Percentiles rank a stretch among this genome's conserved stretches.
These are phyloP conservation scores for Cheilosia scutellata DNA, from an alignment of 2,888 invertebrate genomes.

Conservation along the genomic window DNA sequence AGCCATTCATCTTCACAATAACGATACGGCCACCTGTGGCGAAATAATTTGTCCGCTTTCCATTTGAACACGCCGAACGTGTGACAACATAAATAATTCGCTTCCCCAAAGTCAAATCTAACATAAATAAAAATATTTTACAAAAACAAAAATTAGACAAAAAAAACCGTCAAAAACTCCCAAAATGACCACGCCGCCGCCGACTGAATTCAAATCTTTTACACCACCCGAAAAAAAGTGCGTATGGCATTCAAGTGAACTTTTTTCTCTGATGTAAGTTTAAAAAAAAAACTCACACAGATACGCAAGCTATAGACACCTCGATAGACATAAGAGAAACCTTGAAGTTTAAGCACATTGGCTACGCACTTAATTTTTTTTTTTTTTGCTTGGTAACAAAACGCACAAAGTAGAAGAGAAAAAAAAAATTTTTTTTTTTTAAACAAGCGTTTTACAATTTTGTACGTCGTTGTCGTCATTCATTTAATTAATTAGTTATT, in stretches of 20 bases:
- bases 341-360: constrained; percentile 40
- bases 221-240: neutral
- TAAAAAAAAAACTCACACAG: neutral
- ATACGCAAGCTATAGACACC: neutral
- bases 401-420: neutral
- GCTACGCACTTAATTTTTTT: constrained; percentile 10
- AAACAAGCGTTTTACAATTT: constrained; percentile 7
- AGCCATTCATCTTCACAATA: neutral
- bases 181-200: constrained; percentile 5
- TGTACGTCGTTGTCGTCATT: constrained; percentile 15
- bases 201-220: constrained; percentile 30
- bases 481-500: constrained; percentile 62
- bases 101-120: constrained; percentile 26
- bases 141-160: neutral
- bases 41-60: constrained; percentile 6
- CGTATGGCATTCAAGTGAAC: neutral
- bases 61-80: constrained; percentile 3
- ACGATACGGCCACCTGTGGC: neutral
- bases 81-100: constrained; percentile 18
- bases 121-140: neutral
- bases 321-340: constrained; percentile 18
- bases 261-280: constrained; percentile 6
- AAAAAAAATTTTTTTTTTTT: neutral
- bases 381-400: constrained; percentile 11
- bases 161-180: constrained; percentile 5